Conservation (phyloP, 2,888 invertebrate species). For the Cynaeus angustus region DNA sequence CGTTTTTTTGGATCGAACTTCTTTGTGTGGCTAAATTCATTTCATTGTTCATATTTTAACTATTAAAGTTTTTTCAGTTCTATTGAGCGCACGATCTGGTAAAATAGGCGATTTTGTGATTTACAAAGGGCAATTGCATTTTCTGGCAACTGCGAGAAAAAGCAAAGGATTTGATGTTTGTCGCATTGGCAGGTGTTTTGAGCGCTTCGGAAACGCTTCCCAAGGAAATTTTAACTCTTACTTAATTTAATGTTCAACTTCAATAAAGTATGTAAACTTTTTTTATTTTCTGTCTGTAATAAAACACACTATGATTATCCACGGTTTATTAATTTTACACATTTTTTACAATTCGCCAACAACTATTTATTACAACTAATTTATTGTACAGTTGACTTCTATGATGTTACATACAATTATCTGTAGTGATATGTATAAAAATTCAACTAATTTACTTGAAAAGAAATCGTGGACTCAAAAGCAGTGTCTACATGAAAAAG, state of each 20-base stretch:
- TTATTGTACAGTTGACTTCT: slow-evolving; percentile 50
- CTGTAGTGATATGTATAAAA: slow-evolving; percentile 55
- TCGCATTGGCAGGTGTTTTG: slow-evolving; percentile 45
- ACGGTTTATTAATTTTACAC: slow-evolving; percentile 55
- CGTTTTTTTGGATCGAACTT: too few relatives aligned
- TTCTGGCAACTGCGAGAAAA: slow-evolving; percentile 6
- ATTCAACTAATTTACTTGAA: slow-evolving; percentile 39
- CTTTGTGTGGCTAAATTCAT: too few relatives aligned
- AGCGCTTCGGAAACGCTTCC: slow-evolving; percentile 47
- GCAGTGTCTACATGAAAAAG: slow-evolving; percentile 20
- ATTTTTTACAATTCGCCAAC: slow-evolving; percentile 54
- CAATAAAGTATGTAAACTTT: slow-evolving; percentile 1
- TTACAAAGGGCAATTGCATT: slow-evolving; percentile 39
- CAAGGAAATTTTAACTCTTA: neutral
- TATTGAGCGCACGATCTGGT: too few relatives aligned
- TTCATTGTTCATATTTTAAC: too few relatives aligned
- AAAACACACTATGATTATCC: slow-evolving; percentile 34
- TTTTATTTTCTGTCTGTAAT: neutral
- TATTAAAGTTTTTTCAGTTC: too few relatives aligned
- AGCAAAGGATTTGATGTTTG: slow-evolving; percentile 40
- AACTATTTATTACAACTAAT: slow-evolving; percentile 50
- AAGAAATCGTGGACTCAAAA: neutral
- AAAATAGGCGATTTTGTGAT: neutral
- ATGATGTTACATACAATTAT: slow-evolving; percentile 43
- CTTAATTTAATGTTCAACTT: neutral